Percentiles rank a stretch among this genome's conserved stretches.
Conservation (phyloP, 2,888 invertebrate genomes). For the Cantharis nigra region DNA sequence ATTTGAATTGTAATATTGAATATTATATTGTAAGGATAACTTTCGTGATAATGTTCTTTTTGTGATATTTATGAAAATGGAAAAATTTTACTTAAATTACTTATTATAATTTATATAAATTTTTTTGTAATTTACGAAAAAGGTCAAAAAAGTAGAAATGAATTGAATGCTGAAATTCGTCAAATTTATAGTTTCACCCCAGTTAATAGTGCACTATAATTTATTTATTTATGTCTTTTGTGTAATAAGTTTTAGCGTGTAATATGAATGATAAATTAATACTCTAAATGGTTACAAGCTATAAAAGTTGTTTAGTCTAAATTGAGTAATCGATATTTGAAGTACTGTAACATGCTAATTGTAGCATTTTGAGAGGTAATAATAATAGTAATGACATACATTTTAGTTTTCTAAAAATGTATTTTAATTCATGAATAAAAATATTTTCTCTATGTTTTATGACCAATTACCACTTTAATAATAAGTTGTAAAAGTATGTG, state of each 20-base stretch:
- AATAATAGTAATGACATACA: background rate
- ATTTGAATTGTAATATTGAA: no score
- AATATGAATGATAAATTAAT: background rate
- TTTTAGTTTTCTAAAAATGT: background rate
- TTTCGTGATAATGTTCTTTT: no score
- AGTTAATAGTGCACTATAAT: background rate
- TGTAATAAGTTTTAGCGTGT: background rate
- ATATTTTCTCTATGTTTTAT: background rate
- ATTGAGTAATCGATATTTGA: background rate
- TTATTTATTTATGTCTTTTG: background rate
- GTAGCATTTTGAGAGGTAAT: background rate
- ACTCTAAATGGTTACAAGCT: background rate
- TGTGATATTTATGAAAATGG: no score
- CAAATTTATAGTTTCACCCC: background rate
- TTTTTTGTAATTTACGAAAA: background rate
- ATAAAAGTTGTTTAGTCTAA: background rate
- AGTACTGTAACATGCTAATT: background rate
- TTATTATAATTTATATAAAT: background rate
- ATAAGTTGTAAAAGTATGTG: background rate
- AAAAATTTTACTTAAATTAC: no score
- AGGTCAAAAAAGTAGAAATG: background rate
- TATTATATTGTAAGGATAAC: no score
- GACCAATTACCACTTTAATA: background rate
- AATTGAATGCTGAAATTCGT: background rate
- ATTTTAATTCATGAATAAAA: background rate